Evolutionary conservation across 2,888 invertebrate genomes (phyloP).

Genomic region (Orgyia antiqua): DNA sequence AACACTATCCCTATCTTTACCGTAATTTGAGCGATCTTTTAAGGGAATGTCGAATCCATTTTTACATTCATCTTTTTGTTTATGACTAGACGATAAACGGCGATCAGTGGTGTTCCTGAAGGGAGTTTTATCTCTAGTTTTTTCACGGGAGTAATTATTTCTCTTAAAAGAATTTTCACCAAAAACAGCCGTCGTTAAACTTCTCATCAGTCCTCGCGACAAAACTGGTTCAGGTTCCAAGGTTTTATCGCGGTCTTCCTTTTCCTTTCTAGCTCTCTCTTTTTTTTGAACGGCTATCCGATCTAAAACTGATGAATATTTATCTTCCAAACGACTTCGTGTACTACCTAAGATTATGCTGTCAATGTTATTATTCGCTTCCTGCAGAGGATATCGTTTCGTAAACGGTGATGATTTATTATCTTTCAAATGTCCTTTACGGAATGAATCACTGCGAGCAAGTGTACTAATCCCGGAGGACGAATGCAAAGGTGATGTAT

Average conservation of each 20-base stretch:
- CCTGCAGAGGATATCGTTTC: constrained; percentile 66
- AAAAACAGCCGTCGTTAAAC: constrained; percentile 85
- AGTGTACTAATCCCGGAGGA: constrained; percentile 56
- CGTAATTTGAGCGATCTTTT: constrained; percentile 47
- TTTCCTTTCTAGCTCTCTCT: constrained; percentile 67
- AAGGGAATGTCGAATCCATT: constrained; percentile 55
- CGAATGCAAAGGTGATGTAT: constrained; percentile 62
- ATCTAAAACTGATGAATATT: constrained; percentile 87
- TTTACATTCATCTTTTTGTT: constrained; percentile 55
- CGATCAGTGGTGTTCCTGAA: constrained; percentile 72
- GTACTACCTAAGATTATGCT: constrained; percentile 72
- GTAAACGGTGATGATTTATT: constrained; percentile 63
- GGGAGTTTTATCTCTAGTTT: constrained; percentile 81
- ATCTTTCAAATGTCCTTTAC: constrained; percentile 64
- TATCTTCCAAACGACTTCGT: constrained; percentile 85
- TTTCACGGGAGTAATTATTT: constrained; percentile 77
- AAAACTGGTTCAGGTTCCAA: constrained; percentile 79
- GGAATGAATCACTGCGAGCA: constrained; percentile 69
- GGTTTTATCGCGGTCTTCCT: constrained; percentile 83
- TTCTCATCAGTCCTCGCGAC: constrained; percentile 79
- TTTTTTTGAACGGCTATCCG: constrained; percentile 80
- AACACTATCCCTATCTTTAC: constrained; percentile 71
- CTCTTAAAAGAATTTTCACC: constrained; percentile 79
- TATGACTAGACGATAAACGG: constrained; percentile 53
- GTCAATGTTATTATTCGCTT: constrained; percentile 68